Percentiles rank a stretch among this genome's conserved stretches.
Conservation (phyloP, 2,888 invertebrate genomes). For the Drosophila borealis region DNA sequence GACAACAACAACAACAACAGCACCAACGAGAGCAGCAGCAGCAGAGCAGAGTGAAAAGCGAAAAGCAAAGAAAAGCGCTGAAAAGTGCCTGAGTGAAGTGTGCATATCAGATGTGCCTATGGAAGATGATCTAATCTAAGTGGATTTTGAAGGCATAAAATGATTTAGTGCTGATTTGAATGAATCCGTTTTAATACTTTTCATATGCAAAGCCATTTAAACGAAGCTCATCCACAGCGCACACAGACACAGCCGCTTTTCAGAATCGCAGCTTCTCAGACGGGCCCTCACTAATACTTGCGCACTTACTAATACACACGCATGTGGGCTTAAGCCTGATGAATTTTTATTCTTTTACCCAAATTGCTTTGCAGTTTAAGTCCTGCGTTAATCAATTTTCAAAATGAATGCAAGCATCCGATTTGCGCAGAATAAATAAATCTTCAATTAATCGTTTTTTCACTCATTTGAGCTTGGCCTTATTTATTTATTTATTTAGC, state of each 20-base stretch:
- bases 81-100: constrained; percentile 35
- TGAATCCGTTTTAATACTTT: not conserved
- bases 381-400: not conserved
- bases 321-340: too few relatives aligned
- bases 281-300: not conserved
- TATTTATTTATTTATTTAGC: constrained; percentile 34
- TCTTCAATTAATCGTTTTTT: constrained; percentile 35
- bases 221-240: not conserved
- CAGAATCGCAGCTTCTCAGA: too few relatives aligned
- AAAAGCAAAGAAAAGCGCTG: constrained; percentile 38
- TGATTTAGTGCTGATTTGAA: constrained; percentile 15
- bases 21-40: constrained; percentile 12
- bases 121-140: constrained; percentile 33
- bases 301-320: not conserved
- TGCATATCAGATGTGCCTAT: constrained; percentile 8
- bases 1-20: constrained; percentile 16
- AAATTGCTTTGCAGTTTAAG: not conserved
- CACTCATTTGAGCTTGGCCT: constrained; percentile 10
- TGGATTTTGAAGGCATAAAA: constrained; percentile 16
- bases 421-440: constrained; percentile 22
- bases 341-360: too few relatives aligned
- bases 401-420: constrained; percentile 6
- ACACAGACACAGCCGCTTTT: not conserved
- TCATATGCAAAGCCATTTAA: not conserved
- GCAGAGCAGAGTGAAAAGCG: constrained; percentile 37